Conservation (phyloP, 2,113 vertebrate genomes). For the Ptilorrhoa leucosticta region DNA sequence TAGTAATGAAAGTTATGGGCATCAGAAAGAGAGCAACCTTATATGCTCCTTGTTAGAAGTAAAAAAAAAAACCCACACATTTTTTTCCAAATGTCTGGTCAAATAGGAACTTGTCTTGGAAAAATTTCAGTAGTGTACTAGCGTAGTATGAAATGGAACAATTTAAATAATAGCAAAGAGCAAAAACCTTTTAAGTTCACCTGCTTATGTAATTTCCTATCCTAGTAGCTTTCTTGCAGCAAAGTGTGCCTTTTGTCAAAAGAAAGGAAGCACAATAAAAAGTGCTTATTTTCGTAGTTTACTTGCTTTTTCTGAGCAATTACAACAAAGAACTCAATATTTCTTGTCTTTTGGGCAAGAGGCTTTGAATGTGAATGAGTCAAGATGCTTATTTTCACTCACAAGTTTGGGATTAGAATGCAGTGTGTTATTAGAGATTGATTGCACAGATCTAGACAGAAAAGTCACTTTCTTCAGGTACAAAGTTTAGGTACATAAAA, state of each 20-base stretch:
- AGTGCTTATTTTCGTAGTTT: not conserved
- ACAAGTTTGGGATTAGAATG: not conserved
- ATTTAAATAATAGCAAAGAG: not conserved
- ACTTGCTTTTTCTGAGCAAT: not conserved
- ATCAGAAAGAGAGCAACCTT: not conserved
- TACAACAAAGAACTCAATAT: not conserved
- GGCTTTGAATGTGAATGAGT: not conserved
- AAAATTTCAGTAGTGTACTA: not conserved
- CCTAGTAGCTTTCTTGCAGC: not conserved
- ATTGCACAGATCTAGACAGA: not conserved
- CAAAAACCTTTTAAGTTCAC: not conserved
- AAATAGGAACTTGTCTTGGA: not conserved
- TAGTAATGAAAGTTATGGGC: not conserved
- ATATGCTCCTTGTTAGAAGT: not conserved
- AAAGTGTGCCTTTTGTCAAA: not conserved
- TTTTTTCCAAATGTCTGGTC: not conserved
- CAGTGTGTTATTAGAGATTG: not conserved
- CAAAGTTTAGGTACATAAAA: not conserved
- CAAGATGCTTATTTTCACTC: not conserved
- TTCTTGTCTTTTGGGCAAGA: not conserved
- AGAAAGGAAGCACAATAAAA: not conserved
- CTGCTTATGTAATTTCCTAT: not conserved
- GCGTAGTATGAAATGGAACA: not conserved
- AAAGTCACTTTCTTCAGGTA: not conserved
- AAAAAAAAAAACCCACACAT: fast-evolving